A percentile compares a stretch with the other conserved stretches of the same genome.
phyloP scores from a whole-genome alignment of 2,113 vertebrate genomes.

The Clarias batrachus region DNA sequence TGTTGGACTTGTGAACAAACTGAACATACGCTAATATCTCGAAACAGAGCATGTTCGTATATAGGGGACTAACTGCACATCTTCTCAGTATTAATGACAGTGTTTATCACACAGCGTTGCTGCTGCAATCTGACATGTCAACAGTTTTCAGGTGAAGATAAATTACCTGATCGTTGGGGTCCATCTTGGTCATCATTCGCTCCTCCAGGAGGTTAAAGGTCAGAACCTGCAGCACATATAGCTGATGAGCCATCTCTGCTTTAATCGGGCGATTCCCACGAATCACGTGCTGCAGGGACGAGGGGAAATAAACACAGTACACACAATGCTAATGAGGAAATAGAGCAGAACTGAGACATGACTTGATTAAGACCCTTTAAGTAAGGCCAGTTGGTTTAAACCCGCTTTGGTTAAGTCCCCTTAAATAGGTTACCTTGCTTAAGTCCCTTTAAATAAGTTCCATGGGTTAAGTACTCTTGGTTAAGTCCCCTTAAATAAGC shows the following conservation, averaged over 20 bases:
- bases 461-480: not conserved
- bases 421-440: not conserved
- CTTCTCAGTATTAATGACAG: not conserved
- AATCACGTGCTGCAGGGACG: slow-evolving; percentile 82
- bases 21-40: too few relatives aligned
- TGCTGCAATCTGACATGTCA: not conserved
- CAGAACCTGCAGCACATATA: slow-evolving; percentile 94
- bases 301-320: not conserved
- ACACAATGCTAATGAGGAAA: not conserved
- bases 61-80: too few relatives aligned
- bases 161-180: slow-evolving; percentile 90
- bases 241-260: slow-evolving; percentile 98
- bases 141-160: too few relatives aligned
- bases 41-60: too few relatives aligned
- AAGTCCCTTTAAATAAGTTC: too few relatives aligned
- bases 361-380: too few relatives aligned
- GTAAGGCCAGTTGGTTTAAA: too few relatives aligned
- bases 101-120: not conserved
- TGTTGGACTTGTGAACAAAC: too few relatives aligned
- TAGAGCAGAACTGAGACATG: not conserved
- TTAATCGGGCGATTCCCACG: slow-evolving; percentile 97
- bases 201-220: slow-evolving; percentile 98
- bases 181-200: slow-evolving; percentile 99
- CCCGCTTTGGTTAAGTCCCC: not conserved
- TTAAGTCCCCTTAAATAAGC: too few relatives aligned